A percentile compares a stretch with the other conserved stretches of the same genome.
Conservation (phyloP, 2,797 vertebrate genomes). For the Neoniphon sammara region DNA sequence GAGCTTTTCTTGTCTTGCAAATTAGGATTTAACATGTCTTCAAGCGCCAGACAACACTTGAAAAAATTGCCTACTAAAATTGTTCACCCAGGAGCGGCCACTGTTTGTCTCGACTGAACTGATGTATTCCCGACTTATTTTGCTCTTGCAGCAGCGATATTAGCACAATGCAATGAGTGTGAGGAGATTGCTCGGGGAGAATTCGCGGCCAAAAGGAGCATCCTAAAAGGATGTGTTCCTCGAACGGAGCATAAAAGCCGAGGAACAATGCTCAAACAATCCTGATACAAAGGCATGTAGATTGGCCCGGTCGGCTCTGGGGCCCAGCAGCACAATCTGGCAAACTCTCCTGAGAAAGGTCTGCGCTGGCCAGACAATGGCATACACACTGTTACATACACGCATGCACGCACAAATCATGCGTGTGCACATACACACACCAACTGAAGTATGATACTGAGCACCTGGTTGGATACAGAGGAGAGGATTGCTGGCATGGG, state of each 20-base stretch:
- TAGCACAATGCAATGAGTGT: slow-evolving; percentile 19
- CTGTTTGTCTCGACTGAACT: slow-evolving; percentile 7
- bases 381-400: slow-evolving; percentile 20
- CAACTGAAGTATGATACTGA: slow-evolving; percentile 26
- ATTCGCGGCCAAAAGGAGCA: slow-evolving; percentile 29
- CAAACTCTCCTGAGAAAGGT: slow-evolving; percentile 56
- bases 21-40: slow-evolving; percentile 21
- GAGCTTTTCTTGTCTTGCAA: slow-evolving; percentile 10
- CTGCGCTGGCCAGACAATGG: slow-evolving; percentile 54
- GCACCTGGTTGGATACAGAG: slow-evolving; percentile 50
- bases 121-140: slow-evolving; percentile 10
- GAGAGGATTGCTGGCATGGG: slow-evolving; percentile 52
- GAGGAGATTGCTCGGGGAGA: slow-evolving; percentile 37
- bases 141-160: slow-evolving; percentile 15
- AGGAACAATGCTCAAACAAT: slow-evolving; percentile 52
- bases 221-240: slow-evolving; percentile 34
- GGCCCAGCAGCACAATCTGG: slow-evolving; percentile 40
- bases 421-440: slow-evolving; percentile 19
- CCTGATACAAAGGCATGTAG: slow-evolving; percentile 59
- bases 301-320: slow-evolving; percentile 47
- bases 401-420: slow-evolving; percentile 26
- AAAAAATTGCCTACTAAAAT: background rate
- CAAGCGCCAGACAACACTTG: slow-evolving; percentile 1
- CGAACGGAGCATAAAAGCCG: slow-evolving; percentile 24
- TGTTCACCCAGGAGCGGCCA: background rate